A percentile compares a stretch with the other conserved stretches of the same genome.
These are phyloP conservation scores for Lycopodina hypogea DNA, from an alignment of 37 sponge, comb jelly and placozoan species.

Conservation along the genomic window DNA sequence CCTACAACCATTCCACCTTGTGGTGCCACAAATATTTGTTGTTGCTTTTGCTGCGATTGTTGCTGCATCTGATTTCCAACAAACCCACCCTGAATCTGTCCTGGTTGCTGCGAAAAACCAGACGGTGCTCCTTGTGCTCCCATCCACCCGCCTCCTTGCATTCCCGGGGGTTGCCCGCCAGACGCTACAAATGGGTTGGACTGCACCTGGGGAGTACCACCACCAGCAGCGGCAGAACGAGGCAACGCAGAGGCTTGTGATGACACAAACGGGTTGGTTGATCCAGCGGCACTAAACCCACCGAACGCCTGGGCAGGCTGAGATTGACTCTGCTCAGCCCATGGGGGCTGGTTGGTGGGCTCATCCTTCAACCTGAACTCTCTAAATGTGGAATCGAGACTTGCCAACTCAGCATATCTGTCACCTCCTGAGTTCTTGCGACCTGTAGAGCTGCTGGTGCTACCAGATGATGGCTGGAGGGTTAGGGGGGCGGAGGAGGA, in stretches of 20 bases:
- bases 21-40: background rate
- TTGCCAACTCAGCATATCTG: slow-evolving; percentile 67
- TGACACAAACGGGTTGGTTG: slow-evolving; percentile 26
- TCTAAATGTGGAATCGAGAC: slow-evolving; percentile 50
- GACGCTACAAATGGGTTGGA: slow-evolving; percentile 7
- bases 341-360: background rate
- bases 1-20: background rate
- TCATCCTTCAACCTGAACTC: slow-evolving; percentile 51
- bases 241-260: background rate
- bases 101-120: slow-evolving; percentile 11
- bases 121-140: background rate
- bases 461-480: background rate
- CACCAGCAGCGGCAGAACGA: background rate
- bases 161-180: slow-evolving; percentile 9
- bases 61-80: background rate
- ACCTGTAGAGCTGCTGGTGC: background rate
- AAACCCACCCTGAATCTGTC: slow-evolving; percentile 10
- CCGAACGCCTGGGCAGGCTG: background rate
- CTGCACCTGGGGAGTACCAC: background rate
- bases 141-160: background rate
- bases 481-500: too few species aligned
- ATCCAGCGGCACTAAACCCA: slow-evolving; percentile 8
- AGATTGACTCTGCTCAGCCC: background rate
- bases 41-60: too few species aligned
- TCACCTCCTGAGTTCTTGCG: slow-evolving; percentile 22